These are phyloP conservation scores for Nymphicus hollandicus DNA, from an alignment of 2,113 vertebrate genomes.

Conservation along the genomic window DNA sequence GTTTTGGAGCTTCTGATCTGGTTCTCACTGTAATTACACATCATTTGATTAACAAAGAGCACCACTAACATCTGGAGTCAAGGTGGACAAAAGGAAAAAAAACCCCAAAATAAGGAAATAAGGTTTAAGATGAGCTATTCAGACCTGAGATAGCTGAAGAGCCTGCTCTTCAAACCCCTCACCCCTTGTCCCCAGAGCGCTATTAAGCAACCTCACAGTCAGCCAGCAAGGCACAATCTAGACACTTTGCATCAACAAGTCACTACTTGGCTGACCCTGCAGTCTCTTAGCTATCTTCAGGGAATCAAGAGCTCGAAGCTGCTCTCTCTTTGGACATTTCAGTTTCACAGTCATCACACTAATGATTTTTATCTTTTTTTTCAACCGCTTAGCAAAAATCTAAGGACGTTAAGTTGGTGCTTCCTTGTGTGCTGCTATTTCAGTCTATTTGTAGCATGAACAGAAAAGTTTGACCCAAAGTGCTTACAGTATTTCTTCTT, in stretches of 20 bases:
- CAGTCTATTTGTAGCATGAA: background rate
- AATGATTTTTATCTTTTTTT: background rate
- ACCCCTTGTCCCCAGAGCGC: background rate
- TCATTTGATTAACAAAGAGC: background rate
- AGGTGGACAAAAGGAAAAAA: background rate
- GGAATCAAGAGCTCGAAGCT: background rate
- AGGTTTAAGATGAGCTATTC: background rate
- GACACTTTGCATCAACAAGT: background rate
- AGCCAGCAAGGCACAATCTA: background rate
- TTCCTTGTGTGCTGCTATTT: background rate
- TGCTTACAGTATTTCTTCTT: background rate
- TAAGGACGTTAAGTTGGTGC: rapidly evolving
- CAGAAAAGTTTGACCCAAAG: background rate
- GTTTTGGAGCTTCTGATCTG: background rate
- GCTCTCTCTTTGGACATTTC: background rate
- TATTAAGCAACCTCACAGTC: background rate
- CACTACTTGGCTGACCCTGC: constrained; percentile 13
- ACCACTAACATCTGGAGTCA: background rate
- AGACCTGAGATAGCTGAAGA: background rate
- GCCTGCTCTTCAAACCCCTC: background rate
- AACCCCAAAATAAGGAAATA: background rate
- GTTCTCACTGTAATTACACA: background rate
- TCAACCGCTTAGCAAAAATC: background rate
- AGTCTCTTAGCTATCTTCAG: background rate
- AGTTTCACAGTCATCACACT: background rate